phyloP scores from a whole-genome alignment of 1,140 invertebrate species.

The Melanaphis sacchari region DNA sequence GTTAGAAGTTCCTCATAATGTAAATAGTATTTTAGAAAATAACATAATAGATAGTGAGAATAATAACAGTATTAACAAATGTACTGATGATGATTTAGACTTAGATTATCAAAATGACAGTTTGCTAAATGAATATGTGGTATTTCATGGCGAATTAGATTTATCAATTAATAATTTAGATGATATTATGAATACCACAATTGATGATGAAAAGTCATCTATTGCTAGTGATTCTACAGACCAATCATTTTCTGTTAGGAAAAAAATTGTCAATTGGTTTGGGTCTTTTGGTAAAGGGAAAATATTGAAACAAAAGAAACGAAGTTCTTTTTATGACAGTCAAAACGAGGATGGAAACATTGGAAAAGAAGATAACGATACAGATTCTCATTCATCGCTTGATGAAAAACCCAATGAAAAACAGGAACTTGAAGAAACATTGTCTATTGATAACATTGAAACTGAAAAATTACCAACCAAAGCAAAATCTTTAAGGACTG shows the following conservation, averaged over 20 bases:
- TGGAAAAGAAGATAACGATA: slow-evolving; percentile 55
- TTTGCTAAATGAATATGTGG: slow-evolving; percentile 31
- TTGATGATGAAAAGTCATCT: slow-evolving; percentile 53
- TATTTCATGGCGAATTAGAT: neutral
- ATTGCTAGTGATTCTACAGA: slow-evolving; percentile 58
- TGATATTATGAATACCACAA: neutral
- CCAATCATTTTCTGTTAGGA: slow-evolving; percentile 58
- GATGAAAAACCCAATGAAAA: slow-evolving; percentile 43
- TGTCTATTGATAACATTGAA: slow-evolving; percentile 59
- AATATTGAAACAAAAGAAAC: slow-evolving; percentile 58
- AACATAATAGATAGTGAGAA: slow-evolving; percentile 44
- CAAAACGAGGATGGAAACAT: slow-evolving; percentile 48
- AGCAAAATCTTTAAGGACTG: slow-evolving; percentile 68
- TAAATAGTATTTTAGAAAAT: slow-evolving; percentile 50
- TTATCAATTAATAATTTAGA: slow-evolving; percentile 9
- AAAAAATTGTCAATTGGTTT: slow-evolving; percentile 60
- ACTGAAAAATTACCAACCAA: slow-evolving; percentile 62
- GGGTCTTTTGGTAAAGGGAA: slow-evolving; percentile 61
- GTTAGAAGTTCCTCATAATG: slow-evolving; percentile 40
- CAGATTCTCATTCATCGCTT: slow-evolving; percentile 47
- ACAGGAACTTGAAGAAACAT: slow-evolving; percentile 29
- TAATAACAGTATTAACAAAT: slow-evolving; percentile 43
- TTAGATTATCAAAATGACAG: slow-evolving; percentile 21
- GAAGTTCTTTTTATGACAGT: slow-evolving; percentile 59
- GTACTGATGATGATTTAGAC: neutral